Conservation (phyloP, 2,888 invertebrate species). For the Macrosoma leucophasiata region DNA sequence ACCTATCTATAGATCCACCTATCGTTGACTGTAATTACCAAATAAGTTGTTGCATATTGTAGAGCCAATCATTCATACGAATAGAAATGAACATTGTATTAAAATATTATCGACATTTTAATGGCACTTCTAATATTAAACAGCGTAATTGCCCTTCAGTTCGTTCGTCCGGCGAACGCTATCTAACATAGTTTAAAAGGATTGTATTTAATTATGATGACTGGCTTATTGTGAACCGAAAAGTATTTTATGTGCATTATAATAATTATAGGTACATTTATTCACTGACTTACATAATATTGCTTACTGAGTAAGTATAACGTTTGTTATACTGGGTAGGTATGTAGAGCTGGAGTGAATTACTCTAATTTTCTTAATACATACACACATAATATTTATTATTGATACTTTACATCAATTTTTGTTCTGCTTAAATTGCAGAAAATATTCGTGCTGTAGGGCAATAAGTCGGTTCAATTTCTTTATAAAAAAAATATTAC, state of each 20-base stretch:
- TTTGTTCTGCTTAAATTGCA: no score
- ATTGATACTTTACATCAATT: no score
- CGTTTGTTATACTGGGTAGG: conserved; percentile 7
- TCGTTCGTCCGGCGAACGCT: conserved; percentile 35
- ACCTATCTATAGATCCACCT: no score
- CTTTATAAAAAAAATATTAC: conserved; percentile 16
- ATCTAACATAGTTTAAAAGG: conserved; percentile 48
- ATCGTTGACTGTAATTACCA: no score
- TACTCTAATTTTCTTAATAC: no score
- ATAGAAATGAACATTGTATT: conserved; percentile 13
- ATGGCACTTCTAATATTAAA: conserved; percentile 35
- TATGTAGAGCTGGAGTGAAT: no score
- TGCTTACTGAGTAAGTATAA: conserved; percentile 11
- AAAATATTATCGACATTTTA: conserved; percentile 24
- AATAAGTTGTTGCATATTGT: no score
- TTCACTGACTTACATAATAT: conserved; percentile 36
- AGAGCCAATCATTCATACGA: no score
- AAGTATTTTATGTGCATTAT: conserved; percentile 59
- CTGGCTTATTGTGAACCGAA: conserved; percentile 47
- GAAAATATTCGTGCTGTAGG: no score
- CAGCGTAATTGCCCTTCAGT: conserved; percentile 39
- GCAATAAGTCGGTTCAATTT: no score
- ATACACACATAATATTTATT: no score
- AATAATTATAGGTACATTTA: conserved; percentile 61
- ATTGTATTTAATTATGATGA: conserved; percentile 66